These are phyloP conservation scores for Anguilla japonica DNA, from an alignment of 2,113 vertebrate species.

Conservation along the genomic window DNA sequence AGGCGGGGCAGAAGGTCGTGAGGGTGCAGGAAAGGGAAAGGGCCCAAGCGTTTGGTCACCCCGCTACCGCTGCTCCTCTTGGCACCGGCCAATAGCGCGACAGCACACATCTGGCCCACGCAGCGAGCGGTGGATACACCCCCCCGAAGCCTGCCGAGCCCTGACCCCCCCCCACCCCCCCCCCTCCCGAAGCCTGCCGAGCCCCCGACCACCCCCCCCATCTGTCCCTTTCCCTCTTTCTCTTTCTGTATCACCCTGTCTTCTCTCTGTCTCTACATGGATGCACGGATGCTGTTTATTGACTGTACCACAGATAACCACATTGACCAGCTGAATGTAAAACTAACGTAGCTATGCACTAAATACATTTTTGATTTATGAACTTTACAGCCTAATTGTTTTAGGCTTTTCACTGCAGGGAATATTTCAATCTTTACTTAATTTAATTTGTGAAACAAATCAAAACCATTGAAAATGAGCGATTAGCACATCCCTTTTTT, in stretches of 20 bases:
- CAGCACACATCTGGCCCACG: slow-evolving; percentile 2
- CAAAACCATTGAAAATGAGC: too few species aligned
- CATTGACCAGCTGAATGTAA: too few species aligned
- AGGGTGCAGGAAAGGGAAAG: slow-evolving; percentile 49
- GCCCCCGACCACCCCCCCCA: background rate
- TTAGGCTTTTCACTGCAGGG: too few species aligned
- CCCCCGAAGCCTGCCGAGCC: background rate
- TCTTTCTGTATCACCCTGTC: background rate
- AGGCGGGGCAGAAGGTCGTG: slow-evolving; percentile 31
- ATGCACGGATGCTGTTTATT: background rate
- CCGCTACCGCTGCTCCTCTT: slow-evolving; percentile 44
- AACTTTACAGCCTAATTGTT: too few species aligned
- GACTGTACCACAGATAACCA: too few species aligned
- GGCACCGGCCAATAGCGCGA: slow-evolving; percentile 25
- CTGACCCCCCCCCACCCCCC: background rate
- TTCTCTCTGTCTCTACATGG: background rate
- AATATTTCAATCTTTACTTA: too few species aligned
- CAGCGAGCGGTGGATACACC: background rate
- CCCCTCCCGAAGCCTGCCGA: background rate
- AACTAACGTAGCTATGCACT: background rate
- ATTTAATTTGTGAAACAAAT: too few species aligned
- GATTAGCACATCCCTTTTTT: too few species aligned
- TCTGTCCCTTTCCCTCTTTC: background rate
- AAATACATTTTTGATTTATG: too few species aligned
- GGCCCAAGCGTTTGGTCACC: slow-evolving; percentile 52